These are phyloP conservation scores for Apis cerana DNA, from an alignment of 1,140 invertebrate species.

Conservation along the genomic window DNA sequence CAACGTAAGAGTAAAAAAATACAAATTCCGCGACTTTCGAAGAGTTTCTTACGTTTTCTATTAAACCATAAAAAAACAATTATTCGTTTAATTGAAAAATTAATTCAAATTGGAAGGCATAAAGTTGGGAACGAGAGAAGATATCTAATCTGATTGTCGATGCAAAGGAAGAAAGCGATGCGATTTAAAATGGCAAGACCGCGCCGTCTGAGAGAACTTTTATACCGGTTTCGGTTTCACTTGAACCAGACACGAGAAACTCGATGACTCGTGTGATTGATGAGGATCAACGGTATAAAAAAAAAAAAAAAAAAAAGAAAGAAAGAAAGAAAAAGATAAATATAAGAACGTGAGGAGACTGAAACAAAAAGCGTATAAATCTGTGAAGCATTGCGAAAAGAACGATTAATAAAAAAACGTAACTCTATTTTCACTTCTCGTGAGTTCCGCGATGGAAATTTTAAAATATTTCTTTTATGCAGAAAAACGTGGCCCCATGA, in stretches of 20 bases:
- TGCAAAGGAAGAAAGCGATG: conserved; percentile 46
- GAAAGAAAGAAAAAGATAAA: no score
- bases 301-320: no score
- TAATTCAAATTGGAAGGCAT: background rate
- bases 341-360: background rate
- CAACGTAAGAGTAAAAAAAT: background rate
- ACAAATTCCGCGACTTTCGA: background rate
- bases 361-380: background rate
- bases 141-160: conserved; percentile 20
- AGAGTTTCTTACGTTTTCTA: background rate
- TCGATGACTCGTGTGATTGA: conserved; percentile 18
- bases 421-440: no score
- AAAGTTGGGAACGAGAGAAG: background rate
- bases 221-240: conserved; percentile 61
- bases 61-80: background rate
- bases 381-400: background rate
- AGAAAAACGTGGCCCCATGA: background rate
- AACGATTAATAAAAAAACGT: background rate
- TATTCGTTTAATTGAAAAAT: background rate
- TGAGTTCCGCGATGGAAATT: no score
- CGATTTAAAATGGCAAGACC: conserved; percentile 39
- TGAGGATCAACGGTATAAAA: background rate
- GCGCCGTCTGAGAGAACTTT: conserved; percentile 29
- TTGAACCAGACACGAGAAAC: conserved; percentile 49
- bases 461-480: background rate